These are phyloP conservation scores for Metellina segmentata DNA, from an alignment of 2,888 invertebrate genomes.

Conservation along the genomic window DNA sequence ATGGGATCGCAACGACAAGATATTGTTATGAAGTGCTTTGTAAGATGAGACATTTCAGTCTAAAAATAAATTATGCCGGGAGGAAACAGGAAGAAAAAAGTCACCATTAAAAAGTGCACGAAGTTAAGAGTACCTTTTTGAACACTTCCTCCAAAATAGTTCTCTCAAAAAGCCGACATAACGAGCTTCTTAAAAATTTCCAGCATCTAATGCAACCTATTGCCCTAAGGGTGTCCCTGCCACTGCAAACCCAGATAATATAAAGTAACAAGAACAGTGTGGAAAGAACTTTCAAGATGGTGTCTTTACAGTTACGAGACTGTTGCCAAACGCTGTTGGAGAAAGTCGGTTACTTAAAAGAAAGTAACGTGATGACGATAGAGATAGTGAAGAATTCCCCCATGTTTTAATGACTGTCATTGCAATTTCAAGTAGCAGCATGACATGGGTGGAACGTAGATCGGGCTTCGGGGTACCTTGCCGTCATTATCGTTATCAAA, in stretches of 20 bases:
- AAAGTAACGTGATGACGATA: slow-evolving; percentile 28
- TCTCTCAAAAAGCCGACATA: slow-evolving; percentile 49
- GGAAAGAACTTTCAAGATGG: slow-evolving; percentile 31
- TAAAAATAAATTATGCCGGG: slow-evolving; percentile 19
- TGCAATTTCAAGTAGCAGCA: slow-evolving; percentile 2
- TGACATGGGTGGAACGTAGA: not conserved
- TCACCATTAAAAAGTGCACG: slow-evolving; percentile 40
- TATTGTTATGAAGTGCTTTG: not conserved
- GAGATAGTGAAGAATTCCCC: slow-evolving; percentile 30
- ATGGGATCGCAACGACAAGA: too few species aligned
- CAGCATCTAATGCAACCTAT: slow-evolving; percentile 37
- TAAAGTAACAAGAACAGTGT: slow-evolving; percentile 10
- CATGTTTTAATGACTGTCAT: slow-evolving; percentile 38
- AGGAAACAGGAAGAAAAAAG: slow-evolving; percentile 10
- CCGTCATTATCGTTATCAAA: slow-evolving; percentile 22
- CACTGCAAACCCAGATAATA: slow-evolving; percentile 33
- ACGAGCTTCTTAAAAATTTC: slow-evolving; percentile 64
- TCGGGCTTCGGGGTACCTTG: not conserved
- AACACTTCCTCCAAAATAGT: slow-evolving; percentile 42
- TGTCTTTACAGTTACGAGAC: slow-evolving; percentile 4
- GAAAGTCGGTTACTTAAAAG: slow-evolving; percentile 13
- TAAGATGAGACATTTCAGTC: not conserved
- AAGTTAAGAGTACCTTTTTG: not conserved
- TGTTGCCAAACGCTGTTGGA: not conserved
- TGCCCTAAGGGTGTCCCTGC: slow-evolving; percentile 27